Percentiles rank a stretch among this genome's conserved stretches.
phyloP scores from a whole-genome alignment of 2,888 invertebrate genomes.

The Spialia ferax region DNA sequence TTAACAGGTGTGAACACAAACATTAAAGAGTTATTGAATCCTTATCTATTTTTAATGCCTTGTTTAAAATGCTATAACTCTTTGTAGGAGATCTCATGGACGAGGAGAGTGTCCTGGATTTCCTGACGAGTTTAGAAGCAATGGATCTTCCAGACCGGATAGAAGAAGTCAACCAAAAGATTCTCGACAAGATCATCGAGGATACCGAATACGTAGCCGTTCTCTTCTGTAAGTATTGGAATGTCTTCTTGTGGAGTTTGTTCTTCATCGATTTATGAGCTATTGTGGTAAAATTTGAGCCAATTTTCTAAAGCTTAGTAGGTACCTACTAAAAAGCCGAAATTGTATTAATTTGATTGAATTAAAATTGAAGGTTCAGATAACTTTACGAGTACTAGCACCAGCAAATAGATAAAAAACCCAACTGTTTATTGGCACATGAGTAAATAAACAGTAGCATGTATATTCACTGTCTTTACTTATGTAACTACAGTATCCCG shows the following conservation, averaged over 20 bases:
- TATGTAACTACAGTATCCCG: too few species aligned
- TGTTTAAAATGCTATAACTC: neutral
- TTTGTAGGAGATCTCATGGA: constrained; percentile 96
- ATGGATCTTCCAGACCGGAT: constrained; percentile 98
- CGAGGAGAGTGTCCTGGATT: constrained; percentile 97
- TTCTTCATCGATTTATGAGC: constrained; percentile 64
- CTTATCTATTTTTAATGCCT: neutral
- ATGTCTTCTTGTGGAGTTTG: constrained; percentile 57
- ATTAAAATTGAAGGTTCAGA: too few species aligned
- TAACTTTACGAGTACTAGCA: too few species aligned
- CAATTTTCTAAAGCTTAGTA: constrained; percentile 73
- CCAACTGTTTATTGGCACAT: too few species aligned
- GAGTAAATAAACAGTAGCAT: too few species aligned
- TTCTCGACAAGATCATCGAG: constrained; percentile 95
- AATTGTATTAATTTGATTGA: too few species aligned
- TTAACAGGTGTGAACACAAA: neutral
- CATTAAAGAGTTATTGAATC: neutral
- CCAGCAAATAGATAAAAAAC: too few species aligned
- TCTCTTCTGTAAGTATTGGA: constrained; percentile 94
- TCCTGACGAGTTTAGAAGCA: constrained; percentile 97
- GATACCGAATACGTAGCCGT: constrained; percentile 97
- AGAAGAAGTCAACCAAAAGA: constrained; percentile 97
- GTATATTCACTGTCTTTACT: too few species aligned
- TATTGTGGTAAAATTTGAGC: constrained; percentile 74
- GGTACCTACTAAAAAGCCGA: too few species aligned